Base-by-base conservation (phyloP, 2,113 vertebrate species). In the Bubo bubo region DNA sequence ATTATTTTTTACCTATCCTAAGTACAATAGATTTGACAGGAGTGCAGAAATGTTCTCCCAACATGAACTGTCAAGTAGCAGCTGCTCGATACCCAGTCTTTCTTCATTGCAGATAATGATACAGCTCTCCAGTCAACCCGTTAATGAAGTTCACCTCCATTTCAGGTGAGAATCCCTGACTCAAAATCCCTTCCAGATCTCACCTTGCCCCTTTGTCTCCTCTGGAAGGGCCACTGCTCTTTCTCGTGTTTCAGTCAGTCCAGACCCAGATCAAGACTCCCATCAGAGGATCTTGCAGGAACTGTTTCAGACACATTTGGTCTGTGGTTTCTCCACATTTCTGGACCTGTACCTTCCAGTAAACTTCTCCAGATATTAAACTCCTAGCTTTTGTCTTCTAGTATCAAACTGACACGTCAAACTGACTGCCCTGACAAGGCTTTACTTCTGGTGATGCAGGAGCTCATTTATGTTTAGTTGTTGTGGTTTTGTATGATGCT, bases 71-170 rank as follows among this genome's bases (percentile, higher is more conserved):
- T 8, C 18, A 26, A 1, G 2, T 8, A 56, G 34, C 60, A 56
- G 35, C 64, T 71, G 24, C 41, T 84, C 0, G 0, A 59, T 35
- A 10, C 34, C 16, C 4, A 4, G 39, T 10, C 62, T 50, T 2
- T 52, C 60, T 74, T 21, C 20, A 18, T 2, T 60, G 50, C 45
- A 77, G 28, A 66, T 37, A 71, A 70, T 6, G 22, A 49, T 18
- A 56, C 0, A 0, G 26, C 18, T 88, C 55, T 72, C 18, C 32
- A 49, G 56, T 47, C 83, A 81, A 75, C 13, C 12, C 34, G 56
- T 49, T 82, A 60, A 77, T 4, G 45, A 91, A 79, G 34, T 52
- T 86, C 71, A 63, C 47, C 43, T 75, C 23, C 19, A 15, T 35
- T 75, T 83, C 79, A 86, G 14, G 56, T 26, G 20, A 73, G 50